phyloP scores from a whole-genome alignment of 2,113 vertebrate species.

The Callopanchax toddi region DNA sequence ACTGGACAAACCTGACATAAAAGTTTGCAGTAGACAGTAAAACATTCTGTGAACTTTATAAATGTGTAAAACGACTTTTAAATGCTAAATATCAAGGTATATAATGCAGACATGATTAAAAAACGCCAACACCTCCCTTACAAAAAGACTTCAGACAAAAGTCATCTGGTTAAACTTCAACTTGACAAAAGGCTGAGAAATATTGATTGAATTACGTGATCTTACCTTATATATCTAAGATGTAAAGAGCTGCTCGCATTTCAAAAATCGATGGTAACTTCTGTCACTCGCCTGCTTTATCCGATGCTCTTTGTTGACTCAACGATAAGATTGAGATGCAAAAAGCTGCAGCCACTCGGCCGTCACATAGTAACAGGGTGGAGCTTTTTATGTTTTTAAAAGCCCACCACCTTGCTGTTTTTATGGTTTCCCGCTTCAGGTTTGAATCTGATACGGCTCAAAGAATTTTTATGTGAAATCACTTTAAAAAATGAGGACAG shows the following conservation, averaged over 20 bases:
- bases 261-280: slow-evolving; percentile 68
- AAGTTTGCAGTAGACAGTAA: neutral
- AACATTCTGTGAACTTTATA: neutral
- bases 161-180: neutral
- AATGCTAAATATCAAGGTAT: neutral
- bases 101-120: neutral
- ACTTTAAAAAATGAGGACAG: neutral
- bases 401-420: neutral
- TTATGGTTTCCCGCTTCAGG: neutral
- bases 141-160: neutral
- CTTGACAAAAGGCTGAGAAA: slow-evolving; percentile 1
- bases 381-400: slow-evolving; percentile 25
- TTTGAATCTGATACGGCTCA: neutral
- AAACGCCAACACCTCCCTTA: neutral
- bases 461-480: neutral
- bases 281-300: slow-evolving; percentile 41
- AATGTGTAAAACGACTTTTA: neutral
- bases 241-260: slow-evolving; percentile 11
- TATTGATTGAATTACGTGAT: slow-evolving; percentile 50
- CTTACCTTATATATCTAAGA: slow-evolving; percentile 67
- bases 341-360: slow-evolving; percentile 50
- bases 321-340: slow-evolving; percentile 47
- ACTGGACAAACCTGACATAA: neutral
- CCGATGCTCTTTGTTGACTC: slow-evolving; percentile 71
- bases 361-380: slow-evolving; percentile 62